Evolutionary conservation across 2,888 invertebrate species (phyloP).

Genomic region (Quadroppia sp.): DNA sequence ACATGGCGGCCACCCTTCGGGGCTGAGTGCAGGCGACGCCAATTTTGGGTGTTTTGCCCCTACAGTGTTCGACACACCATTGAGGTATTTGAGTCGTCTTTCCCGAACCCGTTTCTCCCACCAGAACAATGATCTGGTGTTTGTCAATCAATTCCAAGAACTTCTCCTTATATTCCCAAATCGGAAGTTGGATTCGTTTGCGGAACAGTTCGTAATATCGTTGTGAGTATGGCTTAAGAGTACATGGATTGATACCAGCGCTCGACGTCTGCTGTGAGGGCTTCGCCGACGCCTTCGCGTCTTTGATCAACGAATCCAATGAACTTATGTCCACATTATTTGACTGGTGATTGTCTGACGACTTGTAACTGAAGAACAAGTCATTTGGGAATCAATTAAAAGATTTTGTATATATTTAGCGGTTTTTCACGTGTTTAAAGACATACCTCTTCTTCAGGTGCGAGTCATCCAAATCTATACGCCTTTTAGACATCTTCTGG

Average conservation of each 20-base stretch:
- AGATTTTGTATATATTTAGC: background rate
- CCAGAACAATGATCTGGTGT: slow-evolving; percentile 90
- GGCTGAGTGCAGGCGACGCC: slow-evolving; percentile 74
- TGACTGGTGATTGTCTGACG: background rate
- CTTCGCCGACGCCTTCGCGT: background rate
- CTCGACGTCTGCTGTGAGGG: background rate
- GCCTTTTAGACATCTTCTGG: background rate
- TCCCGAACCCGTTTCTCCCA: slow-evolving; percentile 99
- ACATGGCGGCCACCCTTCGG: slow-evolving; percentile 55
- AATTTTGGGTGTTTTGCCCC: slow-evolving; percentile 56
- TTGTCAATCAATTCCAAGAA: slow-evolving; percentile 90
- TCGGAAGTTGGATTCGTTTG: slow-evolving; percentile 83
- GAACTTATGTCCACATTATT: background rate
- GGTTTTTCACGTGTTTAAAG: background rate
- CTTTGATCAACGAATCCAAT: background rate
- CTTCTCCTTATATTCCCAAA: slow-evolving; percentile 95
- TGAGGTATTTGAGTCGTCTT: slow-evolving; percentile 97
- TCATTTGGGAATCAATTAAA: background rate
- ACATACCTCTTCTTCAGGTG: background rate
- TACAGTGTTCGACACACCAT: slow-evolving; percentile 78
- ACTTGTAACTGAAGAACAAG: background rate
- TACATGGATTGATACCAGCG: slow-evolving; percentile 66
- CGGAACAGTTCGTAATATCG: slow-evolving; percentile 64
- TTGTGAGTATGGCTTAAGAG: slow-evolving; percentile 75
- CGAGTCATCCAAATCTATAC: slow-evolving; percentile 12